A percentile compares a stretch with the other conserved stretches of the same genome.
These are phyloP conservation scores for honey bee (Apis mellifera) DNA, from an alignment of 1,140 invertebrate species.

Conservation along the genomic window Amel_HAv3.1 CM009941.2:1938501-1939000, in stretches of 20 bases:
- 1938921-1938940: constrained; percentile 41
- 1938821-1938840: constrained; percentile 32
- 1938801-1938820: constrained; percentile 46
- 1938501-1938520: constrained; percentile 35
- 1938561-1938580: not conserved
- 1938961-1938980: constrained; percentile 30
- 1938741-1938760: constrained; percentile 51
- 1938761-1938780: constrained; percentile 32
- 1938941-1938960: not conserved
- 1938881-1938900: constrained; percentile 15
- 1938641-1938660: constrained; percentile 63
- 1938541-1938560: constrained; percentile 62
- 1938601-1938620: not conserved
- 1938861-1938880: not conserved
- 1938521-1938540: constrained; percentile 54
- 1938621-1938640: constrained; percentile 60
- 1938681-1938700: constrained; percentile 78
- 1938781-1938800: no score
- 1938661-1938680: constrained; percentile 80
- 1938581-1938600: constrained; percentile 35
- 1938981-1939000: not conserved
- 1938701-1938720: constrained; percentile 79
- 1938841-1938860: constrained; percentile 21
- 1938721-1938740: constrained; percentile 75
- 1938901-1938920: constrained; percentile 35